Evolutionary conservation across 2,113 vertebrate species (phyloP).

Genomic region (Vombatus ursinus): DNA sequence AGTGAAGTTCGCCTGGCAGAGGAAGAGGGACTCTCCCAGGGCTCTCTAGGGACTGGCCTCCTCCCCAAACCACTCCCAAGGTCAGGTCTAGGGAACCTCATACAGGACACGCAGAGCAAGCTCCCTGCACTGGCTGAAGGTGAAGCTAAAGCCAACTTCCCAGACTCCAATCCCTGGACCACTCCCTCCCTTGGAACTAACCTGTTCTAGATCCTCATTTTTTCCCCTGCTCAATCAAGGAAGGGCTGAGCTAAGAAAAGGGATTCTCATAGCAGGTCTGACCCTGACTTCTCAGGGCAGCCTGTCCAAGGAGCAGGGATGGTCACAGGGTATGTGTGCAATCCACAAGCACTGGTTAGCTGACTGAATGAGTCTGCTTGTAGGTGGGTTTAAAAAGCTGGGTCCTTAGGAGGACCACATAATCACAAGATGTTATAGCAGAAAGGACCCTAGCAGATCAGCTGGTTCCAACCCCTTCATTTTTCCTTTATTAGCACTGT

Average conservation of each 20-base stretch:
- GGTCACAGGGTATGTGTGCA: background rate
- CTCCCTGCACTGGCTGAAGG: background rate
- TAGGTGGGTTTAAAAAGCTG: background rate
- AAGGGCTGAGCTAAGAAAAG: background rate
- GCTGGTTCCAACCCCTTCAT: background rate
- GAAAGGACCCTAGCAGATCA: background rate
- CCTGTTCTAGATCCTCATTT: background rate
- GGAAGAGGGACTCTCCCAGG: slow-evolving; percentile 46
- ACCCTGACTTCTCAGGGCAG: background rate
- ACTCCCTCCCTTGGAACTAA: background rate
- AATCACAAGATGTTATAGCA: background rate
- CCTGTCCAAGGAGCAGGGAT: background rate
- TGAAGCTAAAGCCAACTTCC: background rate
- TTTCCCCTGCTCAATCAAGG: background rate
- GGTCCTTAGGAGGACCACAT: background rate
- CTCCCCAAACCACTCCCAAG: background rate
- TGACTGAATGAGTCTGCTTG: background rate
- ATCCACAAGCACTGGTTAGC: background rate
- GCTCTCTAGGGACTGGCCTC: background rate
- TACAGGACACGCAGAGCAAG: background rate
- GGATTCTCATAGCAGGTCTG: background rate
- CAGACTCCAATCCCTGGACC: background rate
- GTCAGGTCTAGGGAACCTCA: background rate
- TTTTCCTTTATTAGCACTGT: background rate
- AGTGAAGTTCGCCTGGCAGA: slow-evolving; percentile 93